Evolutionary conservation across 2,888 invertebrate genomes (phyloP), one percentile per base, ranked within the genome.

Genomic region (Oscheius sp.): DNA sequence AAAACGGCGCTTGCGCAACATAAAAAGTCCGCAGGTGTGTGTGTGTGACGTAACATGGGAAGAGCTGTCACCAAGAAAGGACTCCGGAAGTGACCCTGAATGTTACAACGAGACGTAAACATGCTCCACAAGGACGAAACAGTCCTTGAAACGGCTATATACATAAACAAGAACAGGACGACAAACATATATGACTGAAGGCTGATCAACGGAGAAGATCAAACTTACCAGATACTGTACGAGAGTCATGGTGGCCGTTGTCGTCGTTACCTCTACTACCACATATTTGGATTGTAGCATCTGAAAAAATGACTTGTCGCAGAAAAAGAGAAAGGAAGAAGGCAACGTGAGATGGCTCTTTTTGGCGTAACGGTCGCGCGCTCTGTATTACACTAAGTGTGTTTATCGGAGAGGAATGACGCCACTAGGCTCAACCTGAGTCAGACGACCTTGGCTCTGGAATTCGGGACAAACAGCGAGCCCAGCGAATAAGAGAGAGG

Each of bases 201-300:
- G n/a, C n/a, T n/a, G n/a, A n/a, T n/a, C n/a, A n/a, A n/a, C n/a
- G n/a, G n/a, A n/a, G n/a, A n/a, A n/a, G n/a, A 6, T 20, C 12
- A 2, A 45, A 66, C 68, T 64, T 36, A 75, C 72, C 71, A 77
- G 49, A 44, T 77, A 77, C 49, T 77, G 74, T 2, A 77, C 77
- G 8, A 77, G 67, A 45, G 77, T 71, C 74, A 77, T 74, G 49
- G 74, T 77, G 17, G 74, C 71, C 20, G 70, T 68, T 12, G 74
- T 72, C 24, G 68, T 74, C 45, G 69, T 71, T 51, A 77, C 74
- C 45, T 77, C 77, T 20, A 77, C 74, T 49, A 77, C 77, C 22
- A 77, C 77, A 65, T 71, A 77, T 57, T 76, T 76, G n/a, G 72
- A 71, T 71, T 54, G 66, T 38, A 59, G 24, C 67, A 76, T 76